Evolutionary conservation across 2,888 invertebrate genomes (phyloP), one percentile per base, ranked within the genome.

Genomic region (Eupithecia vulgata): DNA sequence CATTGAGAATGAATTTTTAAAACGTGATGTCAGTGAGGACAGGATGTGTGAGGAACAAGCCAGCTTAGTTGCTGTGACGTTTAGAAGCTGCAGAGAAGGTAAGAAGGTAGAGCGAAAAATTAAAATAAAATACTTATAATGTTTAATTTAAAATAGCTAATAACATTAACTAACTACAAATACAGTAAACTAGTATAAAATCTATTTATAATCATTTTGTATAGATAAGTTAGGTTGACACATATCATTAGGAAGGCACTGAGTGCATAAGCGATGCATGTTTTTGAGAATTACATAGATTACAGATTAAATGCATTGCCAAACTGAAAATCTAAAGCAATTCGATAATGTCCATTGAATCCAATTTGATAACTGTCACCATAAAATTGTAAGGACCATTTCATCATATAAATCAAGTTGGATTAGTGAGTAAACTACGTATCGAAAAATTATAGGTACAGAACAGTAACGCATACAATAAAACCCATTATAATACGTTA

Each of bases 1-100:
- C 89, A 90, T 88, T 87, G 84, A 81, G 86, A 85, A 90, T 94
- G 90, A 92, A 93, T 93, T 87, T 91, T 93, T 94, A 89, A 94
- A 88, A 84, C 81, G 87, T 87, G 84, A 86, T 87, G 84, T 79
- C 81, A 76, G 81, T 82, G 84, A 84, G 74, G 80, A 84, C 81
- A 81, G 73, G 67, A 75, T 67, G 71, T 70, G 70, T 76, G 72
- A 76, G 76, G 72, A 76, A 77, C 76, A 73, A 73, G 71, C 74
- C 66, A 69, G 42, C 77, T 69, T 72, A 70, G 74, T 70, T 72
- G 70, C 61, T 64, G 76, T 77, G 76, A 68, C 73, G 67, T 73
- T 72, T 67, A 17, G 4, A 35, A 37, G 65, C 10, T 45, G 37
- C 48, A 61, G 52, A 74, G 21, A 57, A 45, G 48, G 65, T 64